Evolutionary conservation across 2,113 vertebrate genomes (phyloP), one percentile per base, ranked within the genome.

Genomic region (Plecturocebus donacophilus): DNA sequence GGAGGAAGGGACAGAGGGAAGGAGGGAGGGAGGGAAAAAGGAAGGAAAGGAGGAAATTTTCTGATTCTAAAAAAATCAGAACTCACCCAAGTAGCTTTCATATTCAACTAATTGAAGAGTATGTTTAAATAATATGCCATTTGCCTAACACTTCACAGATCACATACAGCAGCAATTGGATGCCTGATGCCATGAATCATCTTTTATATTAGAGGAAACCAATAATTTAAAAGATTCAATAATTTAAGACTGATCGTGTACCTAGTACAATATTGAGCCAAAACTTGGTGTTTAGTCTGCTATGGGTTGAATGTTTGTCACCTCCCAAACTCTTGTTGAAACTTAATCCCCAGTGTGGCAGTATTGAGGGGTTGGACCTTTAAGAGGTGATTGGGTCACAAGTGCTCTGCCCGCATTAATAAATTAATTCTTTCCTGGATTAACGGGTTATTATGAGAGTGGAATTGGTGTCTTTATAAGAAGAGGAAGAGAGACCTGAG

Each of bases 1-100:
- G 11, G 1, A 27, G 13, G 3, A 12, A 47, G 27, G 25, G 3
- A 21, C 11, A 14, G 2, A 30, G 14, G 19, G 42, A 3, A 13
- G n/a, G 7, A 45, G 35, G 11, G 2, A 25, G 6, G 2, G 19
- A 45, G 17, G 30, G 2, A 23, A 16, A 2, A 21, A 35, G 35
- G n/a, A 32, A 42, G 21, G 47, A 54, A 27, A 19, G 10, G 23
- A 32, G 12, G 47, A 52, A 49, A 12, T 17, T n/a, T 77, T 23
- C 64, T 71, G n/a, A 23, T 16, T 88, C 85, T 35, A 35, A 73
- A 75, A 89, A 85, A 54, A 12, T 54, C 61, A 71, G 56, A 91
- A 49, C 3, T 32, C 56, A 17, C n/a, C n/a, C 80, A 49, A 14
- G 35, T 30, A 45, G 35, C 30, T 54, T 66, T 77, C 75, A 23